Evolutionary conservation across 2,888 invertebrate genomes (phyloP).

Genomic region (Unio delphinus): DNA sequence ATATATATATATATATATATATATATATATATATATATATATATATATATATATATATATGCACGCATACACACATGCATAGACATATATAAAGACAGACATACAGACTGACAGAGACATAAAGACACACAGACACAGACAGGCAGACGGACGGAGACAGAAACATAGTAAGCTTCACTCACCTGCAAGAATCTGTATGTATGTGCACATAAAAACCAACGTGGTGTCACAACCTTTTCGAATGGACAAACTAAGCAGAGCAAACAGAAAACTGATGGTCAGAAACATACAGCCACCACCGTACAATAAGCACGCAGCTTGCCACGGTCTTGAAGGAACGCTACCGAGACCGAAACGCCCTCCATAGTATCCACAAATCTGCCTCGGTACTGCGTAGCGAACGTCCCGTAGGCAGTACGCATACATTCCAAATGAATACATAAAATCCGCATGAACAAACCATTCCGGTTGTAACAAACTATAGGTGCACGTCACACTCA

Average conservation of each 20-base stretch:
- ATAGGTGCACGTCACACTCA: conserved; percentile 68
- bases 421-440: conserved; percentile 61
- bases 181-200: conserved; percentile 67
- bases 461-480: conserved; percentile 72
- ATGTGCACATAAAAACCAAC: conserved; percentile 54
- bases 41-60: too few relatives aligned
- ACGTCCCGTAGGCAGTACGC: conserved; percentile 47
- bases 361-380: conserved; percentile 55
- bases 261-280: conserved; percentile 58
- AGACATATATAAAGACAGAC: too few relatives aligned
- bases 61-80: too few relatives aligned
- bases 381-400: conserved; percentile 13
- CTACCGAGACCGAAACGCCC: conserved; percentile 56
- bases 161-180: conserved; percentile 6
- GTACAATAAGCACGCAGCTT: conserved; percentile 65
- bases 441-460: conserved; percentile 62
- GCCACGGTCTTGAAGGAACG: conserved; percentile 64
- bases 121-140: too few relatives aligned
- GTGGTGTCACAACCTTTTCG: conserved; percentile 52
- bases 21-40: too few relatives aligned
- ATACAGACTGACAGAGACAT: too few relatives aligned
- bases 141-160: too few relatives aligned
- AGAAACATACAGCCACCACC: conserved; percentile 67
- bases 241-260: conserved; percentile 57
- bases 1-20: too few relatives aligned